Evolutionary conservation across 2,797 vertebrate species (phyloP), one percentile per base, ranked within the genome.

Genomic region (Phoxinus dragarum): DNA sequence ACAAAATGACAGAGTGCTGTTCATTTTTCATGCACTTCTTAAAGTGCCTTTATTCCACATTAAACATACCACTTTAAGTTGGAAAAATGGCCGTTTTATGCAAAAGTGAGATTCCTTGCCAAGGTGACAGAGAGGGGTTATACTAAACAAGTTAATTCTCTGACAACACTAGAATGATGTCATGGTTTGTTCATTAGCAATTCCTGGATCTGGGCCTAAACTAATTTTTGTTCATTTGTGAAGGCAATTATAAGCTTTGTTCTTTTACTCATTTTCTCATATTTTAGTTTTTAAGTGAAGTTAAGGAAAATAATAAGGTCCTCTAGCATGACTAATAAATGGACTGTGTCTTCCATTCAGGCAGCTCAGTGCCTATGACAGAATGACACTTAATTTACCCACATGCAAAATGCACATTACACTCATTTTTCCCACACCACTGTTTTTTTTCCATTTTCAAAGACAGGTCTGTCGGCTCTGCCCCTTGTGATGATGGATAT

Each of bases 161-260:
- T 87, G 89, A 92, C 93, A 92, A 90, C 38, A 52, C 81, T 90
- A 90, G 72, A 83, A 93, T 96, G 92, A 95, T 93, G 93, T 94
- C 92, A 94, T 88, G 89, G 93, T 78, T 93, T 93, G 91, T 91
- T 95, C 94, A 93, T 95, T 93, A 94, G 89, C 87, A 89, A 92
- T 90, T 92, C 88, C 90, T 94, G 94, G 90, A 89, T 69, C 38
- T 72, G 73, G 40, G 90, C 93, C 92, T 93, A 94, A 19, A 90
- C 91, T 89, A 90, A 94, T 91, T 93, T 87, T 89, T 88, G 90
- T 90, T 92, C 91, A 88, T 88, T 90, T 82, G 66, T 91, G 87
- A 93, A 91, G 89, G 84, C 90, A 93, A 93, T 93, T 92, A 88
- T 75, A 84, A 92, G 83, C 42, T 88, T 84, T 77, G 17, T 75